Conservation (phyloP, 2,797 vertebrate species). For the Rhincodon typus region DNA sequence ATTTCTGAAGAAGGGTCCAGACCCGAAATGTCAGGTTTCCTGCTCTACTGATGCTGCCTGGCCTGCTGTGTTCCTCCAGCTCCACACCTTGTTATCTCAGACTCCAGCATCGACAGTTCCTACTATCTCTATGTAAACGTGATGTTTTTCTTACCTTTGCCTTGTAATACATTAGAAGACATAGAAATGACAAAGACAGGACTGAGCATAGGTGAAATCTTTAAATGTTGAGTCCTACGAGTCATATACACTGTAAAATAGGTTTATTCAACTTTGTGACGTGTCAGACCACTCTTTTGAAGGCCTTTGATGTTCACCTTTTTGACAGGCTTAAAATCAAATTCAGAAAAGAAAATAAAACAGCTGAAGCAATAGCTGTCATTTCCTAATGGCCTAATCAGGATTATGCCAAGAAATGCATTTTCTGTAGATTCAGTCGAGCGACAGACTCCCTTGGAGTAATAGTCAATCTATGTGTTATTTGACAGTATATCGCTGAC, state of each 20-base stretch:
- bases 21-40: too few species aligned
- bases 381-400: conserved; percentile 30
- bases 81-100: too few species aligned
- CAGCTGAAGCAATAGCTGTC: background rate
- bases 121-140: background rate
- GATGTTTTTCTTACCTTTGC: background rate
- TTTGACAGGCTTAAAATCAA: conserved; percentile 28
- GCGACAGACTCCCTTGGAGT: background rate
- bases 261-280: background rate
- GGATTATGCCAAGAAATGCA: background rate
- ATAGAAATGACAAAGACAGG: too few species aligned
- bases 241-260: background rate
- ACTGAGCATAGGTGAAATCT: too few species aligned
- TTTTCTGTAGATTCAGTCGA: conserved; percentile 5
- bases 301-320: background rate
- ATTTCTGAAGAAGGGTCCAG: too few species aligned
- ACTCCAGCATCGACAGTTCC: too few species aligned
- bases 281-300: background rate
- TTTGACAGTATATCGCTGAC: background rate
- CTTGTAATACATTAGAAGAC: too few species aligned
- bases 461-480: background rate
- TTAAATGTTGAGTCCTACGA: background rate
- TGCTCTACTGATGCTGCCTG: too few species aligned
- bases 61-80: too few species aligned
- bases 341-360: conserved; percentile 17